phyloP scores from a whole-genome alignment of 2,888 invertebrate genomes.

The Hirtodrosophila confusa region DNA sequence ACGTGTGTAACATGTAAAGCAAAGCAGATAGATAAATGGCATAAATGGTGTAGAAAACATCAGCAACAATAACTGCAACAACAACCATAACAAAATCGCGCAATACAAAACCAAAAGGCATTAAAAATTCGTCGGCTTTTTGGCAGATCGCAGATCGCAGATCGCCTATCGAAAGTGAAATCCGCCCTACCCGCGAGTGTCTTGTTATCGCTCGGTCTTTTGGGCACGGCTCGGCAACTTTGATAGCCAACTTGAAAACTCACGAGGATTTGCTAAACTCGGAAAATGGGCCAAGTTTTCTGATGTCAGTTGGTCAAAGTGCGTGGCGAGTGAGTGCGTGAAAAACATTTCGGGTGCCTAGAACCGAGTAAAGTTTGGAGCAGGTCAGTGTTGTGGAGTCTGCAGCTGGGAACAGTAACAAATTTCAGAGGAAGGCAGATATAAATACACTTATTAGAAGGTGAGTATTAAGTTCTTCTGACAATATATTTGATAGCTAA shows the following conservation, averaged over 20 bases:
- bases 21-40: conserved; percentile 65
- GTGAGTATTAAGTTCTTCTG: conserved; percentile 6
- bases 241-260: conserved; percentile 44
- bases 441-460: neutral
- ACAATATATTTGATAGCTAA: no score
- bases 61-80: conserved; percentile 39
- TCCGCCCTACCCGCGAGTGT: conserved; percentile 32
- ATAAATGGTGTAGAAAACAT: conserved; percentile 71
- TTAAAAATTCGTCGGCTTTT: conserved; percentile 44
- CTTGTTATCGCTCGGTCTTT: conserved; percentile 40
- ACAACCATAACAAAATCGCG: conserved; percentile 63
- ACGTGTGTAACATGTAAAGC: conserved; percentile 68
- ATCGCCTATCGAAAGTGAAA: conserved; percentile 63
- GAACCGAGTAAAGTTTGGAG: conserved; percentile 32
- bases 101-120: conserved; percentile 50
- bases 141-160: conserved; percentile 9
- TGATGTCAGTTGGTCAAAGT: conserved; percentile 72
- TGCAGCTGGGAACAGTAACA: neutral
- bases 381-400: conserved; percentile 54
- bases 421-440: neutral
- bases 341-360: conserved; percentile 14
- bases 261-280: conserved; percentile 43
- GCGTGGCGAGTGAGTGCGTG: conserved; percentile 46
- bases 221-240: conserved; percentile 70
- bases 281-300: conserved; percentile 67